Conservation (phyloP, 1,140 invertebrate genomes). For the Drosophila melanica region DNA sequence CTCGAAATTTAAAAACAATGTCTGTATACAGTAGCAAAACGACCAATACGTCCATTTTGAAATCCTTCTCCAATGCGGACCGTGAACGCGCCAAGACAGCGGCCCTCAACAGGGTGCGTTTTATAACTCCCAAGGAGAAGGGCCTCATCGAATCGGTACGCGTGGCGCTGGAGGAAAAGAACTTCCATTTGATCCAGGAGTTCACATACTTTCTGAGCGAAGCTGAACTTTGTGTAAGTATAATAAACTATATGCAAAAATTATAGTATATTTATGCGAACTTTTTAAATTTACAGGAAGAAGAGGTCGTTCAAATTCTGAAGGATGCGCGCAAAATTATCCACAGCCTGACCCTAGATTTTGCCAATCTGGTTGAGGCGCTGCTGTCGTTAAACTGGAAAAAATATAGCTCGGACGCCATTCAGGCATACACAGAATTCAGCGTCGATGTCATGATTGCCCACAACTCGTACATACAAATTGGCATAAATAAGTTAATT, state of each 20-base stretch:
- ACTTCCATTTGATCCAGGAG: conserved; percentile 70
- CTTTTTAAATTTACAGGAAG: conserved; percentile 83
- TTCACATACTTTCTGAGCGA: conserved; percentile 66
- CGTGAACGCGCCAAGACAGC: conserved; percentile 64
- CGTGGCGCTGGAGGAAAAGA: conserved; percentile 52
- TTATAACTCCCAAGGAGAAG: conserved; percentile 60
- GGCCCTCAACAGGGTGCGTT: conserved; percentile 73
- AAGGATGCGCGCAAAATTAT: conserved; percentile 86
- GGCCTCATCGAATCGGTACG: conserved; percentile 62
- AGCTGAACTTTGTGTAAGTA: conserved; percentile 61
- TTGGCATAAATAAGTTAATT: conserved; percentile 86
- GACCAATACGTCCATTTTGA: conserved; percentile 69
- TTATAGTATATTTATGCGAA: not conserved
- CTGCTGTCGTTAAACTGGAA: conserved; percentile 87
- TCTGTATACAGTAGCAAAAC: conserved; percentile 72
- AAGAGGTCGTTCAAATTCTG: conserved; percentile 85
- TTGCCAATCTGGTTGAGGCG: conserved; percentile 87
- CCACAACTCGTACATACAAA: conserved; percentile 87
- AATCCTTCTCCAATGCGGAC: conserved; percentile 59
- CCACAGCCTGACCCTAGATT: conserved; percentile 85
- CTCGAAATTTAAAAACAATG: conserved; percentile 38
- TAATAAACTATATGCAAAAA: not conserved
- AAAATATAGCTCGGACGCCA: conserved; percentile 84
- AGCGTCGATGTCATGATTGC: conserved; percentile 87
- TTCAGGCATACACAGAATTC: conserved; percentile 86